Conservation (phyloP, 1,140 invertebrate species). For the Dufourea novaeangliae region DNA sequence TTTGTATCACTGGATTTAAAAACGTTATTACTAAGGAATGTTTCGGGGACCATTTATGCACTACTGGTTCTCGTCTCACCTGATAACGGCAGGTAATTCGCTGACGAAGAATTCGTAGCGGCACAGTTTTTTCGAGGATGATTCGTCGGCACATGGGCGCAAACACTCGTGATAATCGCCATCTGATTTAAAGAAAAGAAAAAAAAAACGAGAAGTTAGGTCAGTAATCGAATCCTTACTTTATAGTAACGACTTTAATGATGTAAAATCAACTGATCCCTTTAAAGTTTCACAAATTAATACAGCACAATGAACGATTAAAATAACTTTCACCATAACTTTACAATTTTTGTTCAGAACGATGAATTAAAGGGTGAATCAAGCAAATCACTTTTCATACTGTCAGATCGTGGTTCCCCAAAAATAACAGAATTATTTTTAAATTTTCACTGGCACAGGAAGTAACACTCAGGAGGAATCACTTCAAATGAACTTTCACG, state of each 20-base stretch:
- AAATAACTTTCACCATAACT: background rate
- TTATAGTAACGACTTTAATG: background rate
- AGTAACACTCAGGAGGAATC: background rate
- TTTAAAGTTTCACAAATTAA: background rate
- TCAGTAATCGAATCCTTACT: background rate
- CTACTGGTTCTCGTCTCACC: constrained; percentile 48
- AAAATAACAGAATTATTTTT: background rate
- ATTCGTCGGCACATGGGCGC: constrained; percentile 47
- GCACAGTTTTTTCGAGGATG: constrained; percentile 52
- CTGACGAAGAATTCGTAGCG: constrained; percentile 61
- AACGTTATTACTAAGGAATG: background rate
- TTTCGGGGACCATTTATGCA: background rate
- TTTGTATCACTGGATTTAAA: background rate
- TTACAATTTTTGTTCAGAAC: too few relatives aligned
- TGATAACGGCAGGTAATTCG: constrained; percentile 39
- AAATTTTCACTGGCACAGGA: background rate
- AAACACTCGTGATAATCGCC: constrained; percentile 54
- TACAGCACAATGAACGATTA: background rate
- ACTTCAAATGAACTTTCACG: too few relatives aligned
- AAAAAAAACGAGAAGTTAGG: background rate
- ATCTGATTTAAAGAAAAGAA: constrained; percentile 33
- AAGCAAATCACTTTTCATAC: too few relatives aligned
- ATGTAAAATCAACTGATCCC: background rate
- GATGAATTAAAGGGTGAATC: too few relatives aligned
- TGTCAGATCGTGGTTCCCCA: background rate